Evolutionary conservation across 2,888 invertebrate genomes (phyloP), one percentile per base, ranked within the genome.

Genomic region (Protodeltote pygarga): DNA sequence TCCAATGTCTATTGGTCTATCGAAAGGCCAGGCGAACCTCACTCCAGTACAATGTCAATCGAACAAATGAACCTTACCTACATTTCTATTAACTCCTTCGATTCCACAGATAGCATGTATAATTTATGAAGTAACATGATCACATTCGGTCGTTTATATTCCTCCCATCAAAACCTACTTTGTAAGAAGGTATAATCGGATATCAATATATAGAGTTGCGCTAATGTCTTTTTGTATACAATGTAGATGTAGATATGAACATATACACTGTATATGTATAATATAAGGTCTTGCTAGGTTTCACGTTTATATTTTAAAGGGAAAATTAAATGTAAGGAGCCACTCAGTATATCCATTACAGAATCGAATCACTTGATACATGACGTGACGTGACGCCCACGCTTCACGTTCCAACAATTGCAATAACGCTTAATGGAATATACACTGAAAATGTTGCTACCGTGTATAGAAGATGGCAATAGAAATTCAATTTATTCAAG

Each of bases 301-400:
- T 28, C 20, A 20, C 34, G 29, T 15, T 35, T 38, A 38, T 5
- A 34, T 72, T 72, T 60, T 63, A 66, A 77, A 66, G 63, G 47
- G 50, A 51, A 78, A 79, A 81, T 82, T 79, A 58, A 77, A 79
- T 79, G 65, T 73, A 52, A 53, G 62, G 65, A 73, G 70, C 64
- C 72, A 67, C 68, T 71, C 68, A 31, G 67, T 68, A 59, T 62
- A 58, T 64, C 72, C 64, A 66, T 74, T 70, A 75, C 65, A 44
- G 60, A 67, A 65, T 74, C 61, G 66, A 54, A 55, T 70, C 68
- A 71, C 65, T 59, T 40, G 67, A 60, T 57, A 73, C 53, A 54
- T 60, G 59, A 65, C 35, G 51, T 58, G 65, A 68, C 40, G 60
- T 57, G 60, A 60, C 67, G 28, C 57, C 42, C 59, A 48, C 51